A percentile compares a stretch with the other conserved stretches of the same genome.
phyloP scores from a whole-genome alignment of 1,140 invertebrate genomes.

The Maconellicoccus hirsutus region DNA sequence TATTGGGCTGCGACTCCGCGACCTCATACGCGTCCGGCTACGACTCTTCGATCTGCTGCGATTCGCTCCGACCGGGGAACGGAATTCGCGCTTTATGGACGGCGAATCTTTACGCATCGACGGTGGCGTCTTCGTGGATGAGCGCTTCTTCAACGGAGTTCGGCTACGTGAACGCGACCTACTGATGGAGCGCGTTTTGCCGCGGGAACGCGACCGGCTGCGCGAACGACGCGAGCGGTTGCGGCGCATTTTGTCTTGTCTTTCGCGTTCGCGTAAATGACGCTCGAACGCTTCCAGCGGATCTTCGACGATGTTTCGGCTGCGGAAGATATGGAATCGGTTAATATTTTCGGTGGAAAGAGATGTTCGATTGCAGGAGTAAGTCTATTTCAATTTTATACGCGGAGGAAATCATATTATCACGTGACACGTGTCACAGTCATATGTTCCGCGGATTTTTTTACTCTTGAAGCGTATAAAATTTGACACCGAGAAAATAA shows the following conservation, averaged over 20 bases:
- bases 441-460: too few species aligned
- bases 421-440: too few species aligned
- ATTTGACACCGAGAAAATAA: too few species aligned
- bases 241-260: conserved; percentile 38
- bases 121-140: conserved; percentile 26
- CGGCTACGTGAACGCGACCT: conserved; percentile 38
- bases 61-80: not conserved
- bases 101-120: conserved; percentile 25
- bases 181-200: conserved; percentile 32
- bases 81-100: not conserved
- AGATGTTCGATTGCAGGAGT: too few species aligned
- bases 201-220: conserved; percentile 32
- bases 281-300: conserved; percentile 72
- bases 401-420: too few species aligned
- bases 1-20: not conserved
- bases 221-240: conserved; percentile 40
- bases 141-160: conserved; percentile 31
- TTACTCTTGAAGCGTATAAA: too few species aligned
- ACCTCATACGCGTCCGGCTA: not conserved
- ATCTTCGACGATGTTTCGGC: conserved; percentile 47
- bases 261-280: conserved; percentile 61
- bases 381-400: too few species aligned
- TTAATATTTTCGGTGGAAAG: too few species aligned
- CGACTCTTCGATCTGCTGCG: not conserved
- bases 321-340: too few species aligned